A percentile compares a stretch with the other conserved stretches of the same genome.
phyloP scores from a whole-genome alignment of 2,888 invertebrate genomes.

The Eumerus sabulonum region DNA sequence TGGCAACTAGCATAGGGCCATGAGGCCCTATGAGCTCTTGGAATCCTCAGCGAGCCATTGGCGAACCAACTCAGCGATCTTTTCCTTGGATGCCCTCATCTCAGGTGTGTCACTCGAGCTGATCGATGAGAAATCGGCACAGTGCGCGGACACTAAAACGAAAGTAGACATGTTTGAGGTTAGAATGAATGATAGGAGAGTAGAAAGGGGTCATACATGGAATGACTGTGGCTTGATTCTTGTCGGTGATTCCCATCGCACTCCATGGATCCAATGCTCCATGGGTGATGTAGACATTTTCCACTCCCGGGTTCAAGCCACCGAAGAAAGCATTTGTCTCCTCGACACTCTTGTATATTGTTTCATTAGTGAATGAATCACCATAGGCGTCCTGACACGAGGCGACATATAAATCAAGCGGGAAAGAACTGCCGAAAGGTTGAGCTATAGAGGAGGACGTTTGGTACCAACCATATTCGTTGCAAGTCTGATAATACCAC shows the following conservation, averaged over 20 bases:
- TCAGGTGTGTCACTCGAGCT: constrained; percentile 72
- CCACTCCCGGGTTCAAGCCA: constrained; percentile 78
- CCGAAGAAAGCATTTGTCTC: constrained; percentile 80
- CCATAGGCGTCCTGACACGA: constrained; percentile 75
- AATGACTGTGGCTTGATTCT: constrained; percentile 73
- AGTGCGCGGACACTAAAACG: constrained; percentile 73
- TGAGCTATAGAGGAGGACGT: constrained; percentile 83
- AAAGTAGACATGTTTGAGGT: too few relatives aligned
- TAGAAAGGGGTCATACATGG: constrained; percentile 73
- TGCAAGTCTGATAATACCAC: constrained; percentile 92
- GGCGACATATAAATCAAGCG: constrained; percentile 72
- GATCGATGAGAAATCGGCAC: constrained; percentile 76
- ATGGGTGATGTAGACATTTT: constrained; percentile 80
- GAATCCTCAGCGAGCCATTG: constrained; percentile 70
- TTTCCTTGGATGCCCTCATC: constrained; percentile 75
- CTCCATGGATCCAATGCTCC: constrained; percentile 82
- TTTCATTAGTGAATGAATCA: constrained; percentile 71
- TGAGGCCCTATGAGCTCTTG: too few relatives aligned
- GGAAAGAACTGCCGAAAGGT: constrained; percentile 80
- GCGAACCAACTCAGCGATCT: constrained; percentile 74
- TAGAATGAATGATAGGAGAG: too few relatives aligned
- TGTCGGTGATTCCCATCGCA: constrained; percentile 78
- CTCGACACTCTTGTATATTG: constrained; percentile 70
- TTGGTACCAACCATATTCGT: constrained; percentile 92
- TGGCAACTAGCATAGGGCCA: too few relatives aligned